Evolutionary conservation across 2,113 vertebrate genomes (phyloP), one percentile per base, ranked within the genome.

Genomic region (Piaya cayana): DNA sequence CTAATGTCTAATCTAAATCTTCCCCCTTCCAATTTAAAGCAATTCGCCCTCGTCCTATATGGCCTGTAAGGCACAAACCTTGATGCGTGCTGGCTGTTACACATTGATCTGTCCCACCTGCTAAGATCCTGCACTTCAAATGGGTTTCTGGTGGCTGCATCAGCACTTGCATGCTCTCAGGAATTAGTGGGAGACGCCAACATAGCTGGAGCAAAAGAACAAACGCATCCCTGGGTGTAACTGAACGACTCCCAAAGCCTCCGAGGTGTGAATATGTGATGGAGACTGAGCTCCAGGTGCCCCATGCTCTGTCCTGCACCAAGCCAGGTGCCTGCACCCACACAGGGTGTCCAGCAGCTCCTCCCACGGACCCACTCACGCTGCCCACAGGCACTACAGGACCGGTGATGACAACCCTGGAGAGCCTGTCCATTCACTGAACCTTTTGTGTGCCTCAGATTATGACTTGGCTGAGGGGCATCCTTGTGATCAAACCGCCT

Each of bases 181-280:
- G 34, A 86, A 37, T 15, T 5, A 19, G 34, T 1, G 36, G 50
- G 15, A 45, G 50, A 50, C 15, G 29, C n/a, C 22, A 2, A 8
- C 0, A 1, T 26, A 53, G 37, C 37, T 0, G 4, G 15, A 68
- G 43, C 55, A 34, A 64, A 64, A 50, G 43, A 60, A 55, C 11
- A 39, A 70, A 83, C 11, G 4, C 26, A 5, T 23, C 6, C 37
- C 15, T 4, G 5, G 22, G 16, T 16, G 13, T 39, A 58, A 34
- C 21, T 27, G 47, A 25, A 29, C 53, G 29, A n/a, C 11, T 29
- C 30, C 55, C 72, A 45, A 50, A 91, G 27, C 27, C 94, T 42
- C 71, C 82, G 36, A 7, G 37, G 15, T 45, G n/a, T 43, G 56
- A 76, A 82, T 8, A 52, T 0, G 0, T 0, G 1, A 32, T 10